Base-by-base conservation (phyloP, 2,888 invertebrate genomes). In the Perizoma affinitatum region DNA sequence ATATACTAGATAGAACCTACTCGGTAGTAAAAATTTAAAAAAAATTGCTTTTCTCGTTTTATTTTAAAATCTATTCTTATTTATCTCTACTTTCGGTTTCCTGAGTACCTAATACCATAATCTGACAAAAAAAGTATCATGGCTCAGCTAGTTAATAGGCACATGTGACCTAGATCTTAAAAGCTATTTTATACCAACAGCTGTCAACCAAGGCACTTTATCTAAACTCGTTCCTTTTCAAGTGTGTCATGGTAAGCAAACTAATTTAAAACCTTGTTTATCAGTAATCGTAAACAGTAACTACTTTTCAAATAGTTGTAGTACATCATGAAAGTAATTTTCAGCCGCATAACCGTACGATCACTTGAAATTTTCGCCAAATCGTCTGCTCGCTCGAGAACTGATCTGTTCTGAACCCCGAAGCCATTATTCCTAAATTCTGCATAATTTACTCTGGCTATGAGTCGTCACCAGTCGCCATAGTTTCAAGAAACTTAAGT, bases 181-280 rank as follows among this genome's bases (percentile, higher is more conserved):
- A 61, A 61, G 68, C 56, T 69, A 73, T 68, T 71, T 69, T 68
- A 75, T 67, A 73, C 65, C 70, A 72, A 70, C 57, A 59, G 36
- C 43, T 48, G 66, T 61, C 62, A 65, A 68, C 73, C 74, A 69
- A 72, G 74, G 68, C 69, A 70, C 73, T 70, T 78, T 79, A 78
- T 76, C 71, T 75, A 75, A 83, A 87, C 86, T 74, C 62, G 87
- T 88, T 85, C 80, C 61, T 77, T 83, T 87, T 83, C 82, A 67
- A 63, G 55, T 87, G 83, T 89, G 89, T 90, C 90, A 90, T 65
- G 88, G 88, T 85, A 76, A 88, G 71, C 82, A 74, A 79, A 86
- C 71, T 79, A 43, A 69, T 77, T 79, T 78, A 75, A 70, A 70
- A 73, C 72, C 56, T 56, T 58, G 57, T 63, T 60, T 49, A 57